Evolutionary conservation across 1,140 invertebrate species (phyloP).

Genomic region (Drosophila elegans): DNA sequence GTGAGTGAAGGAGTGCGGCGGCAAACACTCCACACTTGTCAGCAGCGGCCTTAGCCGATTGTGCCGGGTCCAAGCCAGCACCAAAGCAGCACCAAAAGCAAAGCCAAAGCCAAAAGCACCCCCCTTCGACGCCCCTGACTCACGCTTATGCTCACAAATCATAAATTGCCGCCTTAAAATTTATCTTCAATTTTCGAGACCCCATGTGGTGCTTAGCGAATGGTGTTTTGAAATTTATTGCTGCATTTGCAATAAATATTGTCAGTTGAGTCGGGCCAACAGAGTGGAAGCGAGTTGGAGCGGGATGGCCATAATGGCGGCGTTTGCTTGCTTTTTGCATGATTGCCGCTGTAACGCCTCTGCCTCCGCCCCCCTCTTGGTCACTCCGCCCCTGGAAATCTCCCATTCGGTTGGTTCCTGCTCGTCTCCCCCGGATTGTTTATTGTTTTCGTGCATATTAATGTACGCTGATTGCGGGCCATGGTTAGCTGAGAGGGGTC

Average conservation of each 20-base stretch:
- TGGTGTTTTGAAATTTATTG: constrained; percentile 85
- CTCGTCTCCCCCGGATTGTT: constrained; percentile 57
- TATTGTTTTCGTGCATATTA: constrained; percentile 84
- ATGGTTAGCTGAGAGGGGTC: constrained; percentile 22
- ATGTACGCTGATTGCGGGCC: constrained; percentile 80
- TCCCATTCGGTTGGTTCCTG: constrained; percentile 7
- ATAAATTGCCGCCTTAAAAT: constrained; percentile 85
- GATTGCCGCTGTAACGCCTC: constrained; percentile 81
- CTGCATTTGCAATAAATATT: constrained; percentile 85
- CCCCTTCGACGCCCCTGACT: constrained; percentile 28
- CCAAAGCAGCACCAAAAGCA: background rate
- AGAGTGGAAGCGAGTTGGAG: constrained; percentile 5
- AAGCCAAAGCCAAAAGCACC: no score
- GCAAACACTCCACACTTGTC: constrained; percentile 83
- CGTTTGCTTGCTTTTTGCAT: constrained; percentile 66
- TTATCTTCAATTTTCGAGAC: constrained; percentile 85
- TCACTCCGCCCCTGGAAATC: constrained; percentile 10
- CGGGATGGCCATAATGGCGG: constrained; percentile 57
- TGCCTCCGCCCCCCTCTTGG: constrained; percentile 17
- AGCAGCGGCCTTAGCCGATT: constrained; percentile 47
- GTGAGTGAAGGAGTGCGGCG: constrained; percentile 78
- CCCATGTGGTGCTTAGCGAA: constrained; percentile 85
- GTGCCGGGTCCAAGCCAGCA: background rate
- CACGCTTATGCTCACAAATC: constrained; percentile 84
- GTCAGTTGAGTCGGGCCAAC: constrained; percentile 66